Evolutionary conservation across 2,113 vertebrate species (phyloP), one percentile per base, ranked within the genome.

Genomic region (Caretta caretta): DNA sequence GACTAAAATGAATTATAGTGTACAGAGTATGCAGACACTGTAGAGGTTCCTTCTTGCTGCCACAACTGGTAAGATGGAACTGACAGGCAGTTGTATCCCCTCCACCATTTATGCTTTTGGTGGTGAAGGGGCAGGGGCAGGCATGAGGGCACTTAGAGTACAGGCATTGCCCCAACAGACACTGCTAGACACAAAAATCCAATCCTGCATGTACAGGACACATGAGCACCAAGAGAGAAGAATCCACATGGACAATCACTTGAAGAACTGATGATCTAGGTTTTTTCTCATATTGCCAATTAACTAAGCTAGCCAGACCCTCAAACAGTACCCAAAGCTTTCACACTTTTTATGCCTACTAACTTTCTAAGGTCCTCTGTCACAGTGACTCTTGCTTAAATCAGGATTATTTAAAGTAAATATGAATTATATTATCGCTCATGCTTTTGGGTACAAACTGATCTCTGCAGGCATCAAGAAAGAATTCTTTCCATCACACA

Each of bases 391-490:
- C 90, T 56, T 4, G 86, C 86, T 76, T 56, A 93, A 0, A 14
- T 54, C 87, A 81, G 75, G 35, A 53, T 93, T 76, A 91, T 91
- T 92, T 86, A 91, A 83, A 97, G 91, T n/a, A 90, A 59, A 69
- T 49, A 49, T 85, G 89, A 92, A 92, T 78, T 84, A 86, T 79
- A 83, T 24, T 3, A 90, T 88, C 82, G 72, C 65, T 89, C 84
- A 42, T 56, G 84, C 79, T 90, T 80, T 19, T 25, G 49, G 4
- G 35, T 29, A 76, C 19, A 4, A 1, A 94, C 46, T 57, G 93
- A 88, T 29, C 51, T 93, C 89, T 69, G 9, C 27, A 90, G 94
- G 38, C 42, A 86, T 48, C 95, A 53, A 38, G 81, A 95, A 96
- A 95, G 46, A 48, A 87, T 54, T 31, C 42, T 88, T 62, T 83